Evolutionary conservation across 2,113 vertebrate species (phyloP).

Genomic region (Asarcornis scutulata): DNA sequence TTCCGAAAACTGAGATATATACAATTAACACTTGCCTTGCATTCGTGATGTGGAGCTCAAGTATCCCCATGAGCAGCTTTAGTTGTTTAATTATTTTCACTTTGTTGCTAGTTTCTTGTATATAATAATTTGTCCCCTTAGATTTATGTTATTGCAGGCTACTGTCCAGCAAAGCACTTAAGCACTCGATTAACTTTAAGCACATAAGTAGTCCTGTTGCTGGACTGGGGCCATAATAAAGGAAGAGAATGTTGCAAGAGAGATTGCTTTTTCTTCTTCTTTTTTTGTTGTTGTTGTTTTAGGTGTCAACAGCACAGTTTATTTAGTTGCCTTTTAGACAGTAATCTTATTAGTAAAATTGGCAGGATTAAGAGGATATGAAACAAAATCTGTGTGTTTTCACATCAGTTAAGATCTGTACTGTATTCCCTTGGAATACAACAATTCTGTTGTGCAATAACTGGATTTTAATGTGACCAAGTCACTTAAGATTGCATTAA

Average conservation of each 20-base stretch:
- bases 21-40: background rate
- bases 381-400: constrained; percentile 73
- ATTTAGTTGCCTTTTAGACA: constrained; percentile 55
- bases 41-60: background rate
- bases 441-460: constrained; percentile 66
- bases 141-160: constrained; percentile 47
- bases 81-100: constrained; percentile 27
- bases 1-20: background rate
- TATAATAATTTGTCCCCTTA: constrained; percentile 47
- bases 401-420: constrained; percentile 74
- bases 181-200: constrained; percentile 65
- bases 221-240: constrained; percentile 23
- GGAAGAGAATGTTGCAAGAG: background rate
- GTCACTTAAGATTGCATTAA: constrained; percentile 76
- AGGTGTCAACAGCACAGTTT: constrained; percentile 34
- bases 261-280: background rate
- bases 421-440: constrained; percentile 68
- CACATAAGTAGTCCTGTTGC: constrained; percentile 31
- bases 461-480: constrained; percentile 70
- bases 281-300: constrained; percentile 27
- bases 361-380: constrained; percentile 75
- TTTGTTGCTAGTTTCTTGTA: constrained; percentile 26
- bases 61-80: background rate
- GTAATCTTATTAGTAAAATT: constrained; percentile 79
- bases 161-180: constrained; percentile 63